Base-by-base conservation (phyloP, 2,113 vertebrate genomes). In the Passerina amoena region DNA sequence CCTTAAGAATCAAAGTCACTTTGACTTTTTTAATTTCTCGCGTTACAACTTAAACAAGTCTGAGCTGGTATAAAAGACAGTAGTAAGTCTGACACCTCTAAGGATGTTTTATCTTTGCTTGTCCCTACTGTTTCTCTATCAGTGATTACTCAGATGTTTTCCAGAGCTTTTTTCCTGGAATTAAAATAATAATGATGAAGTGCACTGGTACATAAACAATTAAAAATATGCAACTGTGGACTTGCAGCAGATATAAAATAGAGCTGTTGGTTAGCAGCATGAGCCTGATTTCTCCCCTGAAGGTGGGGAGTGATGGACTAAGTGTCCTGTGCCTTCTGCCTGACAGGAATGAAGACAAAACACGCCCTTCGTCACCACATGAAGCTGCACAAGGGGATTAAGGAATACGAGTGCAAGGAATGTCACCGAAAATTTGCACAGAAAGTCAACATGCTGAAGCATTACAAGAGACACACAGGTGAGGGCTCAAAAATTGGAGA, bases 371-470 rank as follows among this genome's bases (percentile, higher is more conserved):
- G 99, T 75, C 99, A 99, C 97, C 99, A 99, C 97, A 99, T 99
- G 99, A 99, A 99, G 97, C 98, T 99, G 28, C 99, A 99, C 97
- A 99, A 99, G 91, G 99, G 99, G 72, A 99, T 99, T 96, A 99
- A 99, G 88, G 99, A 99, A 86, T 99, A 99, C 3, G 99, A 99
- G 96, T 99, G 99, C 86, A 98, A 98, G 73, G 99, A 99, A 82
- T 99, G 99, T 31, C 99, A 99, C 97, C 98, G 99, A 93, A 99
- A 99, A 96, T 99, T 99, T 65, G 99, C 99, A 14, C 99, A 99
- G 96, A 99, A 99, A 92, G 99, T 99, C 98, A 99, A 99, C 97
- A 99, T 99, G 99, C 98, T 99, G 71, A 99, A 99, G 83, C 99
- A 99, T 96, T 99, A 98, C 97, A 99, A 99, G 97, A 98, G 99